phyloP scores from a whole-genome alignment of 2,797 vertebrate species.

The Echiichthys vipera region DNA sequence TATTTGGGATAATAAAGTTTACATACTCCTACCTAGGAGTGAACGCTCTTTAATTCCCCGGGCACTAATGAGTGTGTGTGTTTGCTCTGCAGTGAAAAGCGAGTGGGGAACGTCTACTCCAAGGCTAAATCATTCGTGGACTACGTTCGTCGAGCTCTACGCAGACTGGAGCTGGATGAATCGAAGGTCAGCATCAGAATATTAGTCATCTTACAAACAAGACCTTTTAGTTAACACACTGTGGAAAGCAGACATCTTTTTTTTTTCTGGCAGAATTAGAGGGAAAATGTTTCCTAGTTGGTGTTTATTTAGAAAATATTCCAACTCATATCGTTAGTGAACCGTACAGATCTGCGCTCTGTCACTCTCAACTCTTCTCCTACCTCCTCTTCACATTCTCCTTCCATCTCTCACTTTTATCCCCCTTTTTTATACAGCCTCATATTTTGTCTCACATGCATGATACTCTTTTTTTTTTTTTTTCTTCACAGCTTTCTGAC shows the following conservation, averaged over 20 bases:
- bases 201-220: constrained; percentile 12
- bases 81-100: constrained; percentile 81
- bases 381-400: background rate
- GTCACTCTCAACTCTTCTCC: too few relatives aligned
- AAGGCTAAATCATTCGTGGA: constrained; percentile 93
- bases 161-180: constrained; percentile 92
- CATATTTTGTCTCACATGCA: background rate
- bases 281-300: constrained; percentile 4
- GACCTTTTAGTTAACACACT: constrained; percentile 11
- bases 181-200: constrained; percentile 84
- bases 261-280: background rate
- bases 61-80: constrained; percentile 27
- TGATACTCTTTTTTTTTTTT: constrained; percentile 28
- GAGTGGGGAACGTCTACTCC: constrained; percentile 94
- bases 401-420: background rate
- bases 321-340: background rate
- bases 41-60: constrained; percentile 3
- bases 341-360: too few relatives aligned
- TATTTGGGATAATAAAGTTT: too few relatives aligned
- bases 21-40: too few relatives aligned
- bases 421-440: background rate
- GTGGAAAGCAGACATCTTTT: background rate
- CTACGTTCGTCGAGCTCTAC: constrained; percentile 91
- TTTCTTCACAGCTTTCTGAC: constrained; percentile 87
- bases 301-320: constrained; percentile 7